Evolutionary conservation across 2,113 vertebrate genomes (phyloP), one percentile per base, ranked within the genome.

Genomic region (Sardina pilchardus): DNA sequence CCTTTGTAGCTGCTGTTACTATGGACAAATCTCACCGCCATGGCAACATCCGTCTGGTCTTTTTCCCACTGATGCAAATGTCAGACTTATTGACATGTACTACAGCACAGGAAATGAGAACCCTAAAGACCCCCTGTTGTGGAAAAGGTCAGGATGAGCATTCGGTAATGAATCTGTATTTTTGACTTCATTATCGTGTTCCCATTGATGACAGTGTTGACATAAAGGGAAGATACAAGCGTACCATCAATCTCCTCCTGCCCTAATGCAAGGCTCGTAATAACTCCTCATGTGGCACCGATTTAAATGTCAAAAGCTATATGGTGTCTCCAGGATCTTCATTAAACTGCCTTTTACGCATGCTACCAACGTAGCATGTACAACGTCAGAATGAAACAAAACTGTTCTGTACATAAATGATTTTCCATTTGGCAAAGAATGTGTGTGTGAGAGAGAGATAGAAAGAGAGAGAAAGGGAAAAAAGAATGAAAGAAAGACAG

Each of bases 111-210:
- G 83, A 85, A 88, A 90, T 89, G 87, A 88, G 81, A 89, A 85
- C 84, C 67, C 85, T 71, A 47, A 24, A 63, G 48, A 45, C 53
- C 82, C 82, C 56, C 82, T 86, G 82, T 83, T 30, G 36, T 56
- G 81, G 81, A 85, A 89, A 86, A 86, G 84, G 82, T 89, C 88
- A 88, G 78, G 85, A 84, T 59, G 26, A 85, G 82, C 85, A 82
- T 67, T 84, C 34, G 82, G 56, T 89, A 91, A 89, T 85, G 59
- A 86, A 89, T 85, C 85, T 82, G 87, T 78, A 59, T 86, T 87
- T 87, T 71, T 82, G 80, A 88, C 84, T 89, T 82, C 63, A 88
- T 87, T 86, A 86, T 82, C 84, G 85, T 84, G 56, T 89, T 87
- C 26, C 81, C 9, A 42, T 43, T 42, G 48, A 30, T 50, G 78